Evolutionary conservation across 2,888 invertebrate genomes (phyloP), one percentile per base, ranked within the genome.

Genomic region (Zaprionus obscuricornis): DNA sequence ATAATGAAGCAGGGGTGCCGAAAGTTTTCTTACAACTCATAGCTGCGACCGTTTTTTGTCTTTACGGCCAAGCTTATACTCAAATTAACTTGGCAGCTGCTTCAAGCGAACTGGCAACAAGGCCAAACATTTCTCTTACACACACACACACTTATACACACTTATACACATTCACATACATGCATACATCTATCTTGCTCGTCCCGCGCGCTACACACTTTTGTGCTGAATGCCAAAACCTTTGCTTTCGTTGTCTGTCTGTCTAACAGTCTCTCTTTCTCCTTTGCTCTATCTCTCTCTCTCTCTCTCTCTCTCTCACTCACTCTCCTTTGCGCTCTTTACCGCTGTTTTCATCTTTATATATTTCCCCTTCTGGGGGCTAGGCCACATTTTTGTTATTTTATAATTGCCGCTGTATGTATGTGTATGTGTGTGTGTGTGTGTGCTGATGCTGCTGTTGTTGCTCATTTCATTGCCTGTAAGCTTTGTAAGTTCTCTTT

Each of bases 331-430:
- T 52, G 33, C 40, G 42, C 56, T 57, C 40, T 33, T 57, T 43
- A 40, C 51, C 45, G 13, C 17, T 26, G 14, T 2, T 11, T 13
- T 8, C 13, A 10, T 8, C 8, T 22, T 11, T 29, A 31, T 14
- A 51, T 47, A 56, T 33, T 51, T 57, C 47, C 46, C 27, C 29
- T 43, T 29, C 17, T 2, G 13, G 40, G 34, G 31, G 29, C 51
- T 54, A 45, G 60, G 60, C 58, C 37, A 59, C 52, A 74, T 74
- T 76, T 78, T 83, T 76, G 83, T 83, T 76, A 78, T 76, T 83
- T 76, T 76, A 78, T 76, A 83, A 76, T 83, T 76, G 83, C 55
- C 78, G 56, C 47, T 60, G 43, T 62, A 51, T 45, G 37, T 33
- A 5, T 13, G 7, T 26, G 2, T 14, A n/a, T 22, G 45, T 27